Evolutionary conservation across 2,888 invertebrate genomes (phyloP), one percentile per base, ranked within the genome.

Genomic region (Hydroisotoma schaefferi): DNA sequence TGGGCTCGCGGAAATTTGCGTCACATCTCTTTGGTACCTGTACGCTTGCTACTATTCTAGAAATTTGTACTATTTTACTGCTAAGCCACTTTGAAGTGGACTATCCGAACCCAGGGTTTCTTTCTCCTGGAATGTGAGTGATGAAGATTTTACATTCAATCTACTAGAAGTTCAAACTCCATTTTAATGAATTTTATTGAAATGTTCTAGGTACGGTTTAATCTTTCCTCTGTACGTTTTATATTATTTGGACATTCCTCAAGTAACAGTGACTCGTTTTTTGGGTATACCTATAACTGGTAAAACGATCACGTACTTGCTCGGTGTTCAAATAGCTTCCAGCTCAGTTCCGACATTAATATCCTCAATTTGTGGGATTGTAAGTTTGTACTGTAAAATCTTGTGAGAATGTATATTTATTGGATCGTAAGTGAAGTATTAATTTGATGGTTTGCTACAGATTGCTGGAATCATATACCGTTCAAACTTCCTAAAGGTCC

Each of bases 51-150:
- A 76, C 77, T 20, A 48, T 77, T 2, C 67, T 81, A 54, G 80
- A 81, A 73, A 63, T 79, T 20, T 63, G 73, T 18, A 72, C 75
- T 20, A 74, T 80, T 23, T 73, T 74, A 52, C 47, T 74, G 10
- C 73, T 78, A 51, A 75, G 76, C 61, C 68, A 73, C 8, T 77
- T 28, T 75, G 77, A 44, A 66, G 28, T 78, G 29, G 76, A 76
- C 43, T 72, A 78, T 33, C 76, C 76, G 38, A 73, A 74, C 53
- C 74, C 73, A 25, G 75, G 76, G 2, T 73, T 72, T 33, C 74
- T 80, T 27, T 79, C 80, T 0, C 76, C 78, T 15, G 81, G 81
- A 66, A 77, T 80, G 80, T 81, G 75, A 77, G 80, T 76, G n/a
- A 53, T 22, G 26, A 18, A 28, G 26, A 37, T 25, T 29, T 25